Evolutionary conservation across 2,888 invertebrate genomes (phyloP), one percentile per base, ranked within the genome.

Genomic region (Monopis laevigella): DNA sequence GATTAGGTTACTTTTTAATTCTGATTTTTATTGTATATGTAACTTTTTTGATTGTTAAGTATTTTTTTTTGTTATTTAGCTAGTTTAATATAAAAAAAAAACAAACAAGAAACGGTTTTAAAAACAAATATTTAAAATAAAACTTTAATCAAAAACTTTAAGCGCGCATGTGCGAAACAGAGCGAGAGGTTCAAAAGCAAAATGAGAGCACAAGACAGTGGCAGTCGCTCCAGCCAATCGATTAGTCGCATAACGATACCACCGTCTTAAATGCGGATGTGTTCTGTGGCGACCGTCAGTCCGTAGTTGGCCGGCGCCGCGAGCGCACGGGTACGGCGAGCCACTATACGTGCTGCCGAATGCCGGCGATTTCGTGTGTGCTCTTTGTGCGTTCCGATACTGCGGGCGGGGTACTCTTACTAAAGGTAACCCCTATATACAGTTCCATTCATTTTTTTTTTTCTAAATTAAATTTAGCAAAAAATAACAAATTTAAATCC

Each of bases 181-280:
- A 72, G 46, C 44, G 68, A 63, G 74, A 74, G 62, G 29, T 34
- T 28, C 58, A 55, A 49, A 53, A 51, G 44, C 45, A 45, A 62
- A 78, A 58, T 48, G 62, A 49, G 77, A 72, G 17, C 46, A 53
- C 64, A 52, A 58, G 69, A 65, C 68, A 67, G 70, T 70, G 56
- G 53, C 59, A 62, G 74, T 72, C 74, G 64, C 72, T 78, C 71
- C 72, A 65, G 77, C 80, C 78, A 78, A 80, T 80, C 80, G 80
- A 80, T 80, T 80, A 80, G 80, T 80, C 80, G 78, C 78, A 78
- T 78, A 78, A 78, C 80, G 77, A 78, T 75, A 77, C 75, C 78
- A 74, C 69, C 75, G 78, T 78, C 77, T 80, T 80, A 80, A 78
- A 78, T 80, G 80, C 80, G 78, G 80, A 80, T 80, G 77, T 77